Conservation (phyloP, 2,113 vertebrate species). For the Phoxinus phoxinus region DNA sequence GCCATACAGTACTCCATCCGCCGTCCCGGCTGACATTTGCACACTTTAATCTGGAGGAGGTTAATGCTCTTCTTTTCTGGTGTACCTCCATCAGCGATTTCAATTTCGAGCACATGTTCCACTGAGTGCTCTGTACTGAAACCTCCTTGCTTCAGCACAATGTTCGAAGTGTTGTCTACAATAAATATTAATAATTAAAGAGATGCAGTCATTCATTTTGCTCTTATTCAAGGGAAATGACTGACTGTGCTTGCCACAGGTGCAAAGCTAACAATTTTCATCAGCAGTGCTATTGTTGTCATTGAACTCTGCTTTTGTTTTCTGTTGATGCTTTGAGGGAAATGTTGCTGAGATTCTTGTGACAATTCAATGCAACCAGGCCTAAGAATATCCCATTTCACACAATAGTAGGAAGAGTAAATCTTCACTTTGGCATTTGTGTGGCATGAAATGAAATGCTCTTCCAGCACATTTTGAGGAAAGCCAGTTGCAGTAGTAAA, state of each 20-base stretch:
- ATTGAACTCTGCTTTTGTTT: conserved; percentile 4
- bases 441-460: not conserved
- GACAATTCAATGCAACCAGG: conserved; percentile 21
- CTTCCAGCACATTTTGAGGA: not conserved
- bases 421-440: conserved; percentile 19
- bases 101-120: conserved; percentile 81
- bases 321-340: conserved; percentile 22
- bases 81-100: conserved; percentile 84
- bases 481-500: not conserved
- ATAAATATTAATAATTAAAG: conserved; percentile 45
- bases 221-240: not conserved
- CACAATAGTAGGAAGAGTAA: conserved; percentile 52
- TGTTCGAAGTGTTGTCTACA: conserved; percentile 86
- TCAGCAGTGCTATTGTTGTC: conserved; percentile 23
- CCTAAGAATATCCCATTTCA: conserved; percentile 44
- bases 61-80: conserved; percentile 79
- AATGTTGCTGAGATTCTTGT: conserved; percentile 4
- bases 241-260: not conserved
- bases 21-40: conserved; percentile 81
- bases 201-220: not conserved
- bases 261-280: conserved; percentile 17
- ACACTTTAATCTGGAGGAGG: conserved; percentile 80
- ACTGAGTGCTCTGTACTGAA: conserved; percentile 83
- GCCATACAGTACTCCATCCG: conserved; percentile 77
- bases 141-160: conserved; percentile 83